A percentile compares a stretch with the other conserved stretches of the same genome.
Conservation (phyloP, 2,113 vertebrate genomes). For the Gymnocephalus cernua region DNA sequence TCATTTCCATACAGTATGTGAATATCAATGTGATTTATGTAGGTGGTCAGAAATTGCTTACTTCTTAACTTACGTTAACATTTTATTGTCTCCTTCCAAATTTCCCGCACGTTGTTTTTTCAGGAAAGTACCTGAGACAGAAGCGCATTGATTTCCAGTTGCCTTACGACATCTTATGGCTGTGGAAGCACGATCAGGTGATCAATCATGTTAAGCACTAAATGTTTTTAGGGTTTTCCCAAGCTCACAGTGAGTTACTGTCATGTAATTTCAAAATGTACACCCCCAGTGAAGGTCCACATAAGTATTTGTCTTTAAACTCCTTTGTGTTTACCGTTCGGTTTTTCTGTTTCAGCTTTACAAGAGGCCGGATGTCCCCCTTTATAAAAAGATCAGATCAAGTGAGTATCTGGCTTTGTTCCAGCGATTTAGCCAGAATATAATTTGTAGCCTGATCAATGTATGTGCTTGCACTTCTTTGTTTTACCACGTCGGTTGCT, state of each 20-base stretch:
- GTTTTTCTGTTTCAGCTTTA: slow-evolving; percentile 86
- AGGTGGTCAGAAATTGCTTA: not conserved
- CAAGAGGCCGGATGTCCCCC: slow-evolving; percentile 98
- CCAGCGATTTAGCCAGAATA: not conserved
- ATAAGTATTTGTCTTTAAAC: slow-evolving; percentile 12
- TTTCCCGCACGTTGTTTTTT: slow-evolving; percentile 43
- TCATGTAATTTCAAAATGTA: not conserved
- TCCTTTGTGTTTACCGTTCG: not conserved
- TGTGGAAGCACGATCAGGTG: slow-evolving; percentile 99
- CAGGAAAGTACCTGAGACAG: slow-evolving; percentile 98
- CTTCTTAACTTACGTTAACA: not conserved
- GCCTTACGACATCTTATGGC: slow-evolving; percentile 99
- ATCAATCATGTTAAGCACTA: slow-evolving; percentile 38
- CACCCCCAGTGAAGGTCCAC: not conserved
- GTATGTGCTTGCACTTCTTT: not conserved
- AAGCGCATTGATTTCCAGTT: slow-evolving; percentile 98
- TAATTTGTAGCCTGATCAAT: not conserved
- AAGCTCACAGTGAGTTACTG: not conserved
- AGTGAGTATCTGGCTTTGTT: slow-evolving; percentile 86
- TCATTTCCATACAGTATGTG: not conserved
- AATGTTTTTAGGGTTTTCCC: slow-evolving; percentile 26
- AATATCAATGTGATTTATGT: not conserved
- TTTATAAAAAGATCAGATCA: slow-evolving; percentile 99
- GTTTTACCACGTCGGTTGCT: slow-evolving; percentile 2
- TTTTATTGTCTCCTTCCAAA: slow-evolving; percentile 28